Base-by-base conservation (phyloP, 2,888 invertebrate species). In the Dolichomitus sp. region DNA sequence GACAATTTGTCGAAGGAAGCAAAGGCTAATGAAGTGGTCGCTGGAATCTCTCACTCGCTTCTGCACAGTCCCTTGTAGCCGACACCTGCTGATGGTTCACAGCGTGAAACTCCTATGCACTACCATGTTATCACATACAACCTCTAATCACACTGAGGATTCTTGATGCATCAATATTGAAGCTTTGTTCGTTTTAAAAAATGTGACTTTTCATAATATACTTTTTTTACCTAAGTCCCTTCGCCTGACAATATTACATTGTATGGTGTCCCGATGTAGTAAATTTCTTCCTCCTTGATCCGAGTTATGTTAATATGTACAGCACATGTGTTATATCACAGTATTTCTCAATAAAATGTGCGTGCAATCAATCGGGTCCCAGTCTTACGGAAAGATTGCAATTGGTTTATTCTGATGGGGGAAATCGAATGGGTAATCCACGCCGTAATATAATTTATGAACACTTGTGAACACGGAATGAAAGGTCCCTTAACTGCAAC, bases 21-120 rank as follows among this genome's bases (percentile, higher is more conserved):
- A 84, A 84, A 84, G 85, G 73, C 83, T 87, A 87, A 87, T 85
- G 85, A 88, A 86, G 86, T 76, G 82, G 82, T 83, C 72, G 69
- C 65, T 37, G 65, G 42, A 77, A 63, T 70, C 70, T 70, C 63
- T 30, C 42, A 30, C 69, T 17, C 14, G 68, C 45, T 61, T 45
- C 27, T 45, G 19, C 45, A 65, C 45, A 7, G n/a, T 12, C 7
- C 27, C 14, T 2, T 19, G 65, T 14, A 27, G 65, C 14, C 1
- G 17, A 2, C 63, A 42, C 19, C 42, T 19, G 1, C 65, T 23
- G 27, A 27, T 45, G 27, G 40, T 42, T 37, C 59, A 48, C 45
- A 17, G 45, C 33, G 19, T 27, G 30, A 17, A 30, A 17, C 40
- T 59, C 17, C 14, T 42, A 6, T 9, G 11, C 45, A 27, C 42